Base-by-base conservation (phyloP, 1,140 invertebrate species). In the Onthophagus taurus region DNA sequence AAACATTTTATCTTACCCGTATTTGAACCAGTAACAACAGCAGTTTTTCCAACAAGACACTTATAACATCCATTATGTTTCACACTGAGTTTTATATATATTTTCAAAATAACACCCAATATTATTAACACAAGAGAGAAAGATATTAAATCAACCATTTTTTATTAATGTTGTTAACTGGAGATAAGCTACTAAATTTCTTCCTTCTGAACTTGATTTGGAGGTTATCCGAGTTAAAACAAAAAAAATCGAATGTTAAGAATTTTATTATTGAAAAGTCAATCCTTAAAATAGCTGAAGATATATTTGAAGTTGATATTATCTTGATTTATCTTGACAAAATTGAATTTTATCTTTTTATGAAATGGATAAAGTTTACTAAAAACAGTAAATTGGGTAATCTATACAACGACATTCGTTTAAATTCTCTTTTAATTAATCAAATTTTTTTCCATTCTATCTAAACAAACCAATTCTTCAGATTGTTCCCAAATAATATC, bases 41-140 rank as follows among this genome's bases (percentile, higher is more conserved):
- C 44, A 42, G 52, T 54, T 45, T 54, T 54, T 3, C 47, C 46
- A 31, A 45, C 34, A 8, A 54, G 35, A 51, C 52, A 51, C 9
- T 21, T 45, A 37, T 48, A 43, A 41, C 47, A 48, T 9, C 38
- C 12, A 7, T 39, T 39, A 18, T 21, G 17, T 39, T 26, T 39
- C n/a, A 41, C 48, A 9, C 44, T 45, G 35, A 55, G 37, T 36
- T 50, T 52, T 14, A 38, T 16, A 8, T 45, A 44, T 4, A 39
- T 26, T 39, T 39, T 39, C 6, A 39, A 5, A 13, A 29, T n/a
- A 6, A 26, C 23, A 7, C 6, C 6, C 23, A 26, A 13, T 37
- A 37, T 16, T 11, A 21, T 13, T 37, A 26, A 7, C 6, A 26
- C 23, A 26, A 26, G 6, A 26, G 23, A 26, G 6, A 26, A 7